Evolutionary conservation across 2,888 invertebrate species (phyloP).

Genomic region (Protonemura montana): DNA sequence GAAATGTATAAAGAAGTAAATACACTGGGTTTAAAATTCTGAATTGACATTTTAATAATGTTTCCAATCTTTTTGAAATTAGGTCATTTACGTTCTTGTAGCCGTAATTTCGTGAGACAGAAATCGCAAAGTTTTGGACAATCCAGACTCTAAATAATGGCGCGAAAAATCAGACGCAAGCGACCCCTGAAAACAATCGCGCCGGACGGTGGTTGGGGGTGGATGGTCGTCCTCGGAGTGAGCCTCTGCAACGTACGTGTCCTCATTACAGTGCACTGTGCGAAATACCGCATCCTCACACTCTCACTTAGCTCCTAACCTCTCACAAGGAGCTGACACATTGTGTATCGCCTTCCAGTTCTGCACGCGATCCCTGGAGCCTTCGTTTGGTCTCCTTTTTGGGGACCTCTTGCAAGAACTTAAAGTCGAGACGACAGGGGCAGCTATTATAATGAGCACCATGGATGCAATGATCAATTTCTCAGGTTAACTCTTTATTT

Average conservation of each 20-base stretch:
- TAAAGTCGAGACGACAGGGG: conserved; percentile 76
- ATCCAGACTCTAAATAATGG: not conserved
- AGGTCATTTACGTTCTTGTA: too few species aligned
- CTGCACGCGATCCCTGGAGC: conserved; percentile 80
- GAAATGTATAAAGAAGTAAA: too few species aligned
- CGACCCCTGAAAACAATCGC: conserved; percentile 63
- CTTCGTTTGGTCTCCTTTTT: conserved; percentile 82
- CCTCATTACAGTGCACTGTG: not conserved
- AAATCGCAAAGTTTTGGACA: too few species aligned
- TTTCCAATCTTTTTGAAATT: too few species aligned
- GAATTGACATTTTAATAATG: too few species aligned
- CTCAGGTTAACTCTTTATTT: conserved; percentile 60
- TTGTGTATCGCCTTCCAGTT: conserved; percentile 64
- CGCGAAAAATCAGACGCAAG: not conserved
- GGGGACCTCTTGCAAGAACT: conserved; percentile 74
- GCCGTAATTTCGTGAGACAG: too few species aligned
- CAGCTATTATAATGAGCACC: conserved; percentile 77
- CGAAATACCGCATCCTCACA: too few species aligned
- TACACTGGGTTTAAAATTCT: too few species aligned
- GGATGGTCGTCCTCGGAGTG: conserved; percentile 85
- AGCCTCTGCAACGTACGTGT: conserved; percentile 83
- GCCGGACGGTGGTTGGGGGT: conserved; percentile 90
- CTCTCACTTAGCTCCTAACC: too few species aligned
- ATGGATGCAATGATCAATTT: conserved; percentile 80
- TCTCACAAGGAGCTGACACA: too few species aligned